Conservation (phyloP, 2,888 invertebrate genomes). For the Euclidia mi region DNA sequence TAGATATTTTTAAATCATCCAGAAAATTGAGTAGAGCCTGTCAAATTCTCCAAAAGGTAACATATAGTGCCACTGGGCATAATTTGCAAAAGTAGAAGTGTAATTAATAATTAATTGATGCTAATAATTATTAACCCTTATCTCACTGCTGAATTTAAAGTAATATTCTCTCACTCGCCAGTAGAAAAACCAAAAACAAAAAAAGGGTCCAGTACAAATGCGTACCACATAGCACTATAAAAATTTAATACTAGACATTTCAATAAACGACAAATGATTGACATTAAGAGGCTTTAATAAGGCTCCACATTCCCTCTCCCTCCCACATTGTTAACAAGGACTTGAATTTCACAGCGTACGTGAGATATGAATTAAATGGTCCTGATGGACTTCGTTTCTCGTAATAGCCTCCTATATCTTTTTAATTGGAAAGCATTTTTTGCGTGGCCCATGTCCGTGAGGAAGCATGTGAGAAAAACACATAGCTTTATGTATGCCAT, state of each 20-base stretch:
- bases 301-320: conserved; percentile 25
- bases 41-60: too few relatives aligned
- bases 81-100: too few relatives aligned
- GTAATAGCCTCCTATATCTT: conserved; percentile 82
- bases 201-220: not conserved
- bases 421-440: conserved; percentile 85
- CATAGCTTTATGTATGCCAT: conserved; percentile 79
- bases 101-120: too few relatives aligned
- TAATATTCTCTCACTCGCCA: too few relatives aligned
- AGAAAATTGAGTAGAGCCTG: too few relatives aligned
- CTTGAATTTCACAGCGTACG: conserved; percentile 73
- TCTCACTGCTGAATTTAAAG: too few relatives aligned
- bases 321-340: conserved; percentile 44
- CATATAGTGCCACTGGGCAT: too few relatives aligned
- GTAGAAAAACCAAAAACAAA: too few relatives aligned
- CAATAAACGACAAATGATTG: conserved; percentile 26
- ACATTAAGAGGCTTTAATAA: conserved; percentile 26
- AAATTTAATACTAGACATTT: conserved; percentile 9
- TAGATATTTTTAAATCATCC: too few relatives aligned
- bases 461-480: conserved; percentile 81
- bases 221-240: conserved; percentile 7
- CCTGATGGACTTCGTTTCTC: conserved; percentile 69
- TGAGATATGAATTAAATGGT: conserved; percentile 86
- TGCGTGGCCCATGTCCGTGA: conserved; percentile 70
- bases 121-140: too few relatives aligned